A percentile compares a stretch with the other conserved stretches of the same genome.
These are phyloP conservation scores for Tiliqua scincoides DNA, from an alignment of 2,113 vertebrate species.

Conservation along the genomic window DNA sequence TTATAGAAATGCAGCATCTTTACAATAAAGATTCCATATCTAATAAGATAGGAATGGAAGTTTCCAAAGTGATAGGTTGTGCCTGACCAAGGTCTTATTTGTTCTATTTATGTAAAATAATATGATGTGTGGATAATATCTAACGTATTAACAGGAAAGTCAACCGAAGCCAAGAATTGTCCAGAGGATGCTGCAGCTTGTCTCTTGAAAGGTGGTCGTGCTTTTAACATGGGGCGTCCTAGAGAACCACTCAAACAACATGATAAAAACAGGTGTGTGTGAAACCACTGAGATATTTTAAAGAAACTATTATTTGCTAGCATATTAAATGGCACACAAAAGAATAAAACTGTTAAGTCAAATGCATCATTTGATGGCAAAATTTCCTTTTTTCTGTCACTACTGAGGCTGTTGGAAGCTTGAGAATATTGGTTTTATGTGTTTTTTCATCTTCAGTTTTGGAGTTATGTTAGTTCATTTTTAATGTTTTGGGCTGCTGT, in stretches of 20 bases:
- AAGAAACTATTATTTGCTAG: not conserved
- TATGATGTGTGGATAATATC: not conserved
- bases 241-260: constrained; percentile 73
- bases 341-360: not conserved
- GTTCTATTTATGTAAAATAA: not conserved
- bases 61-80: not conserved
- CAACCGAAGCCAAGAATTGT: constrained; percentile 74
- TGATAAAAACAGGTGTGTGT: constrained; percentile 83
- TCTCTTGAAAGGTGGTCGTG: constrained; percentile 71
- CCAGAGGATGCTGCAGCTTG: constrained; percentile 86
- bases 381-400: not conserved
- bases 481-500: not conserved
- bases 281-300: not conserved
- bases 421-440: not conserved
- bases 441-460: not conserved
- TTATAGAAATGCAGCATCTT: too few relatives aligned
- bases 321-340: not conserved
- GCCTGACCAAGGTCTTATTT: not conserved
- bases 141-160: constrained; percentile 31
- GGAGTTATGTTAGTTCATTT: not conserved
- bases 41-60: not conserved
- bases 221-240: constrained; percentile 84
- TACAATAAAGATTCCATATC: too few relatives aligned
- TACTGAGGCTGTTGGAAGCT: not conserved
- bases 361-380: not conserved